A percentile compares a stretch with the other conserved stretches of the same genome.
Conservation (phyloP, 53 echinoderm and acorn worm genomes). For the Crossaster papposus region DNA sequence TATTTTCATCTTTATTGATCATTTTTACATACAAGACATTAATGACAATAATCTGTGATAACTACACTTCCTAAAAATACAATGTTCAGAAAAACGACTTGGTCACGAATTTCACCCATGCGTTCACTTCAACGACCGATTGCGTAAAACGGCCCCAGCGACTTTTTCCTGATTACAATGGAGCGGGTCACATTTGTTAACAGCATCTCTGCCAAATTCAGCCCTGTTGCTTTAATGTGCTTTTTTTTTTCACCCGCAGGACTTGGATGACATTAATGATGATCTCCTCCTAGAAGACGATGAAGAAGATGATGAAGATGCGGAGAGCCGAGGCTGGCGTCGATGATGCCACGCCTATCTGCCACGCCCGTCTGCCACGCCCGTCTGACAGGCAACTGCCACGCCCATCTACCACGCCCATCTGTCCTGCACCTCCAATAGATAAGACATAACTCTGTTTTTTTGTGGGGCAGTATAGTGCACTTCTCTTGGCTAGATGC, state of each 20-base stretch:
- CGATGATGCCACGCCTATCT: constrained; percentile 64
- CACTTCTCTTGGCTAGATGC: neutral
- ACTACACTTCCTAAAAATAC: too few relatives aligned
- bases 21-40: too few relatives aligned
- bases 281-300: constrained; percentile 79
- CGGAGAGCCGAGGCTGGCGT: constrained; percentile 88
- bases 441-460: neutral
- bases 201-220: neutral
- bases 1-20: too few relatives aligned
- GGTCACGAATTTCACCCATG: too few relatives aligned
- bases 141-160: too few relatives aligned
- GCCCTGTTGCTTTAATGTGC: neutral
- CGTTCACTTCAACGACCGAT: too few relatives aligned
- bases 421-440: neutral
- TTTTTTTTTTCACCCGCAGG: constrained; percentile 20
- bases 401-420: neutral
- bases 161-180: too few relatives aligned
- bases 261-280: constrained; percentile 55
- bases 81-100: too few relatives aligned
- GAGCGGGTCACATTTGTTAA: too few relatives aligned
- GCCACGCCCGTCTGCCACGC: neutral
- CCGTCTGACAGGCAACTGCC: neutral
- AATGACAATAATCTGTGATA: too few relatives aligned
- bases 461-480: neutral
- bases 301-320: constrained; percentile 94